Evolutionary conservation across 1,140 invertebrate genomes (phyloP).

Genomic region (Nymphalis io): DNA sequence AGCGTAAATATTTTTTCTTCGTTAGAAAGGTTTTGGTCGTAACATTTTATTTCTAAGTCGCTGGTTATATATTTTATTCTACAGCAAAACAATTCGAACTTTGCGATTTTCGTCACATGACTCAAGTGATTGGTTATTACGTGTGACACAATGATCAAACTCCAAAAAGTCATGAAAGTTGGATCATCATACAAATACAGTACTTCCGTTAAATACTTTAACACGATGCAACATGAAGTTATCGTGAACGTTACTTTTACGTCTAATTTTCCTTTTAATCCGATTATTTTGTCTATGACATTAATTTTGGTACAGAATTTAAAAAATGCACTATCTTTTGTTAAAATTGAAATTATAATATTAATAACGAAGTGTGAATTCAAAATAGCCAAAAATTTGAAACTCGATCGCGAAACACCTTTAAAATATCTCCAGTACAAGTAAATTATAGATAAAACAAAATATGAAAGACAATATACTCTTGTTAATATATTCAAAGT

Average conservation of each 20-base stretch:
- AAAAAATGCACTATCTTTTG: slow-evolving; percentile 7
- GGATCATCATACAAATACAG: background rate
- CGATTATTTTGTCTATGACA: slow-evolving; percentile 14
- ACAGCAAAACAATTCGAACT: slow-evolving; percentile 9
- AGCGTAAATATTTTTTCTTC: background rate
- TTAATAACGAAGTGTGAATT: background rate
- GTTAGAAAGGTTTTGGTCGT: background rate
- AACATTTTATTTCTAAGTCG: background rate
- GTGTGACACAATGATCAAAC: background rate
- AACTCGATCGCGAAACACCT: no score
- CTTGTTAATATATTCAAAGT: slow-evolving; percentile 2
- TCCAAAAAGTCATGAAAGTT: slow-evolving; percentile 9
- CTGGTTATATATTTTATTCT: slow-evolving; percentile 3
- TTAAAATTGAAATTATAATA: slow-evolving; percentile 11
- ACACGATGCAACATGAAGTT: background rate
- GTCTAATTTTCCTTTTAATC: background rate
- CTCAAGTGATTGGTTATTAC: slow-evolving; percentile 5
- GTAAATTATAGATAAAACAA: no score
- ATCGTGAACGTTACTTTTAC: background rate
- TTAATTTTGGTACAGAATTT: slow-evolving; percentile 18
- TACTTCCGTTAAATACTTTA: slow-evolving; percentile 1
- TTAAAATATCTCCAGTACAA: no score
- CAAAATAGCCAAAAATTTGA: slow-evolving; percentile 3
- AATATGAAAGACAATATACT: slow-evolving; percentile 12
- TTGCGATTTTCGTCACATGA: background rate